Base-by-base conservation (phyloP, 2,888 invertebrate species). In the Phlogophora meticulosa region DNA sequence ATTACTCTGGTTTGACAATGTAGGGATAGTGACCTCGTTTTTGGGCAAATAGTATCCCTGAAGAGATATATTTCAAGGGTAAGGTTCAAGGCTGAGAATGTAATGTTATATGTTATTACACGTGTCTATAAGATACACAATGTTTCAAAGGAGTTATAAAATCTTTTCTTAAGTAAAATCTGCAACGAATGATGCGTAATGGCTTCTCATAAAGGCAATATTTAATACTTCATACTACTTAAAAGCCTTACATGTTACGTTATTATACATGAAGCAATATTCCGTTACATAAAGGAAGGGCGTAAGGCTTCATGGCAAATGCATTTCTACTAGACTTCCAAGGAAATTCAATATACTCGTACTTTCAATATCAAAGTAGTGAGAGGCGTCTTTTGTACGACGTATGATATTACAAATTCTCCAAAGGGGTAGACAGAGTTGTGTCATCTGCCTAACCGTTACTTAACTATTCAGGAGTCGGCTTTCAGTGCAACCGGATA, bases 1-100 rank as follows among this genome's bases (percentile, higher is more conserved):
- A 82, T 77, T 66, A 55, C 67, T 60, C 49, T 51, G 56, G 66
- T 55, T 60, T 56, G 58, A 72, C 71, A 72, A 75, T 78, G 53
- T 53, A 46, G 43, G 62, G 55, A 58, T 51, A 72, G 38, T 55
- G 51, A 61, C 57, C 72, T 51, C 43, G 20, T 57, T 78, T 66
- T 56, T 53, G 17, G 57, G 36, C 17, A 43, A 52, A 73, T 68
- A 43, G 11, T 38, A 40, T 68, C 36, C 20, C 40, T 22, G 15
- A 34, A 36, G 61, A 22, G 36, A 24, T 58, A 55, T 55, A 71
- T 76, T 62, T 62, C 62, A 62, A 72, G 60, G 43, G n/a, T 48
- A 56, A 28, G 15, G 52, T 56, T 72, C 70, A 76, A 72, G 34
- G 53, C 13, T 34, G 38, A 34, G 11, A 22, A 64, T 48, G n/a